Evolutionary conservation across 2,888 invertebrate genomes (phyloP).

Genomic region (Laspeyria flexula): DNA sequence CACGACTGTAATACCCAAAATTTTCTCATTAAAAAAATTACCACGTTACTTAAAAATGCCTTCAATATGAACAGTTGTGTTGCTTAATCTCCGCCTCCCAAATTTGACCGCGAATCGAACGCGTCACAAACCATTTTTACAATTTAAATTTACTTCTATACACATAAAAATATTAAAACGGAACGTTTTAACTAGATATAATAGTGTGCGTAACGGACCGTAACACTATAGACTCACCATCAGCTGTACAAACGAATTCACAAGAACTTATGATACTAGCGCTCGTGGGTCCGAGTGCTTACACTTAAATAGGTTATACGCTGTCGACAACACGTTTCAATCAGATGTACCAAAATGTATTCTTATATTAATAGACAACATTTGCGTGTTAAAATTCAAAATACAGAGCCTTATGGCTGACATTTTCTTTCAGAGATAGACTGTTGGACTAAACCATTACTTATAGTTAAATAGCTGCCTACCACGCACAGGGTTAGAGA

Average conservation of each 20-base stretch:
- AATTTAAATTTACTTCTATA: conserved; percentile 68
- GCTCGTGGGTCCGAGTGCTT: conserved; percentile 13
- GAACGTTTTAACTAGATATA: conserved; percentile 61
- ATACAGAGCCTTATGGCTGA: not conserved
- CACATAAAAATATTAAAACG: conserved; percentile 77
- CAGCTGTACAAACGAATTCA: conserved; percentile 67
- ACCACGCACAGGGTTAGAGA: conserved; percentile 24
- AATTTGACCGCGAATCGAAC: conserved; percentile 47
- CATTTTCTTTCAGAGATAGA: not conserved
- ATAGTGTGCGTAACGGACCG: conserved; percentile 73
- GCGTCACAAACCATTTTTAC: conserved; percentile 61
- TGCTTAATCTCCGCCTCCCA: conserved; percentile 35
- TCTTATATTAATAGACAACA: not conserved
- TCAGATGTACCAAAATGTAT: not conserved
- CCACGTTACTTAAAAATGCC: conserved; percentile 13
- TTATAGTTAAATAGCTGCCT: conserved; percentile 2
- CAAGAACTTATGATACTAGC: conserved; percentile 18
- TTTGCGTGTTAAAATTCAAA: not conserved
- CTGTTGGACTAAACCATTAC: not conserved
- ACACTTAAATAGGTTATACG: conserved; percentile 11
- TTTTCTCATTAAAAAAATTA: conserved; percentile 15
- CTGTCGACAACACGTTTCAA: not conserved
- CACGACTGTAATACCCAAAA: conserved; percentile 18
- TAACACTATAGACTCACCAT: conserved; percentile 67
- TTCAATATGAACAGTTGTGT: conserved; percentile 20